Evolutionary conservation across 2,113 vertebrate genomes (phyloP).

Genomic region (Chinchilla lanigera): DNA sequence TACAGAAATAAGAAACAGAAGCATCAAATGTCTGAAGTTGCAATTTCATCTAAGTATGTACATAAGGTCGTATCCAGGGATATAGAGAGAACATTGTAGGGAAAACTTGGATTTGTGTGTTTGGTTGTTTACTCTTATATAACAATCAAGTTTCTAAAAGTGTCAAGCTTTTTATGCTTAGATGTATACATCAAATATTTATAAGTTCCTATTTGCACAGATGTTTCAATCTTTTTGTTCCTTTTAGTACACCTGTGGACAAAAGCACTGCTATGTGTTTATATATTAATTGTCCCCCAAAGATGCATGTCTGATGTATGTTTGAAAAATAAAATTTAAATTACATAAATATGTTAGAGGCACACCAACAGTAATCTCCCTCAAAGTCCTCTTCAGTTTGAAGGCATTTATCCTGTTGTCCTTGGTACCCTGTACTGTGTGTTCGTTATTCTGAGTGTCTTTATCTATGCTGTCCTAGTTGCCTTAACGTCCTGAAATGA

Average conservation of each 20-base stretch:
- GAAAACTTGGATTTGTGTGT: neutral
- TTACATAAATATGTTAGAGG: neutral
- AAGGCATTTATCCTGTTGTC: too few relatives aligned
- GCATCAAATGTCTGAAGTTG: fast-evolving
- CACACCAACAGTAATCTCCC: neutral
- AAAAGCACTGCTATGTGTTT: neutral
- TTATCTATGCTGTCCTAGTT: too few relatives aligned
- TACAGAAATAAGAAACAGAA: neutral
- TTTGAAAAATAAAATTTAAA: neutral
- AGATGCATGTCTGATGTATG: neutral
- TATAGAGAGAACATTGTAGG: neutral
- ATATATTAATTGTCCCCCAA: neutral
- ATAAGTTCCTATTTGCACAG: neutral
- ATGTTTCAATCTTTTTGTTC: neutral
- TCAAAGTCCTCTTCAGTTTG: neutral
- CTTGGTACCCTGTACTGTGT: too few relatives aligned
- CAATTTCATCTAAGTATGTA: neutral
- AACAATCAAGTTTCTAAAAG: neutral
- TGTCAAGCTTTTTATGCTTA: neutral
- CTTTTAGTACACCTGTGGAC: too few relatives aligned
- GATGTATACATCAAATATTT: too few relatives aligned
- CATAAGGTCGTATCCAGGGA: neutral
- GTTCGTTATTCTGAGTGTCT: neutral
- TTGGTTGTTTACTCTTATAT: neutral
- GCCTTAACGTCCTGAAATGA: neutral